Evolutionary conservation across 2,888 invertebrate genomes (phyloP), one percentile per base, ranked within the genome.

Genomic region (Synanthedon vespiformis): DNA sequence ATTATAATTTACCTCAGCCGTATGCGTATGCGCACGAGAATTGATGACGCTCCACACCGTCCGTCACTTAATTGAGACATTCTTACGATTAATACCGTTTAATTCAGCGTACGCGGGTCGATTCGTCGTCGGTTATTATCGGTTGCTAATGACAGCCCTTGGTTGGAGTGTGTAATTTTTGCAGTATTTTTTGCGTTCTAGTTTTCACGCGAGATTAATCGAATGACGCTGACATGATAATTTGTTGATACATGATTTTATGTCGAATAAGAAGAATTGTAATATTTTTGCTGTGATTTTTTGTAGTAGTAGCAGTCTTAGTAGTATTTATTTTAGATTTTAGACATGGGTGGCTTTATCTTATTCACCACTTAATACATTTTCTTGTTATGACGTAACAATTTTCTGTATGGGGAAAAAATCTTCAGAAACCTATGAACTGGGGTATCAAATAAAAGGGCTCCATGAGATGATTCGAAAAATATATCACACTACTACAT

Each of bases 61-160:
- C 54, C 56, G 55, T 62, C 34, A 34, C 34, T 34, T 76, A 74
- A 77, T 77, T 75, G 77, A 78, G 77, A 75, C 68, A 70, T 70
- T 68, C 70, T 67, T 65, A 60, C 68, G 64, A 66, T 72, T 71
- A 72, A 68, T 60, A 63, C 63, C 62, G 61, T 66, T 68, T 73
- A 74, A 76, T 76, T 66, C 66, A 67, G 57, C 63, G 64, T 61
- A 58, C 65, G 59, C 56, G 61, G 59, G 58, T 66, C 69, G 62
- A 60, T 34, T 34, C 34, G 61, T 70, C 62, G 64, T 60, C 62
- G 59, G 56, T 55, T 53, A 44, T 44, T 44, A 51, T 55, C 55
- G 54, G 50, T 27, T 44, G 60, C 64, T 65, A 67, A 67, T 60
- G 62, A 62, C 61, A 60, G 67, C 66, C 63, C 61, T 54, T 16